A percentile compares a stretch with the other conserved stretches of the same genome.
Conservation (phyloP, 2,113 vertebrate species). For the Motacilla alba region DNA sequence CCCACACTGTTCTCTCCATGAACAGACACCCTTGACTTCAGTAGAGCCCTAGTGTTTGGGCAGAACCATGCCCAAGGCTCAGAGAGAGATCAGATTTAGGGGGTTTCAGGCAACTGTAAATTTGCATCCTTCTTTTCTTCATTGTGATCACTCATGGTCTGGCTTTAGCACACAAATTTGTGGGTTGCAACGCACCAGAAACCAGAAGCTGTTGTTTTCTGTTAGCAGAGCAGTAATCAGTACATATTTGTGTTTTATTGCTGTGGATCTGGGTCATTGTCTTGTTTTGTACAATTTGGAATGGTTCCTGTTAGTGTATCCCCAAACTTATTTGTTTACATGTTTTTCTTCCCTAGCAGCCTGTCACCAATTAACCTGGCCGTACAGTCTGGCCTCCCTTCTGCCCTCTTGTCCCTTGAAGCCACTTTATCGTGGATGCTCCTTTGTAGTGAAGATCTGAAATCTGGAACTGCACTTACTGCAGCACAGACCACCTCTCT, state of each 20-base stretch:
- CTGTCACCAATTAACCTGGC: conserved; percentile 63
- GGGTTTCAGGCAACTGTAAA: neutral
- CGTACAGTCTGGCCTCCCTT: conserved; percentile 60
- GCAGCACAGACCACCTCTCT: conserved; percentile 60
- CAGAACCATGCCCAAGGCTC: neutral
- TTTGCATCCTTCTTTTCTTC: neutral
- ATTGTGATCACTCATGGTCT: neutral
- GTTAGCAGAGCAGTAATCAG: neutral
- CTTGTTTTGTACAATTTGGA: conserved; percentile 48
- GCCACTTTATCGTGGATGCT: conserved; percentile 63
- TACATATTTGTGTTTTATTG: neutral
- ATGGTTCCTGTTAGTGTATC: conserved; percentile 38
- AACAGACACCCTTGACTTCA: neutral
- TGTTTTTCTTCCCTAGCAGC: conserved; percentile 66
- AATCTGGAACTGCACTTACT: conserved; percentile 67
- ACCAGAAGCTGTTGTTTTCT: neutral
- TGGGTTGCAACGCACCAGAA: neutral
- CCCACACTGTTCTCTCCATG: neutral
- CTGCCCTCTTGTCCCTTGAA: conserved; percentile 58
- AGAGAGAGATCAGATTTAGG: neutral
- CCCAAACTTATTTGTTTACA: conserved; percentile 47
- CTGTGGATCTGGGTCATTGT: conserved; percentile 12
- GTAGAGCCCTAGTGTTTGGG: neutral
- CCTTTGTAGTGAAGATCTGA: conserved; percentile 67
- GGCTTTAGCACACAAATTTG: neutral